Conservation (phyloP, 2,888 invertebrate genomes). For the Andricus curvator region DNA sequence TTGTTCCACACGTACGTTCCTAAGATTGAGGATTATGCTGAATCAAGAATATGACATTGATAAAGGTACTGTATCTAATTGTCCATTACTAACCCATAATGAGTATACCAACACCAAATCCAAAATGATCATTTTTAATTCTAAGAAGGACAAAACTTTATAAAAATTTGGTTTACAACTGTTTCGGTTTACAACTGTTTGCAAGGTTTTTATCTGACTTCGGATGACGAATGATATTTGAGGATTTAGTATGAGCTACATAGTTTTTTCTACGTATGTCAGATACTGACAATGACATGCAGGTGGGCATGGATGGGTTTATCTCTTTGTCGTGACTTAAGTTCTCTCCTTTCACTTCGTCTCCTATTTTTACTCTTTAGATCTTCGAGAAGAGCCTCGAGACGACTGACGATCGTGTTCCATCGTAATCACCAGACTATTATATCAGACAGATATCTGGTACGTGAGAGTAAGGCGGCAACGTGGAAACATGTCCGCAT, state of each 20-base stretch:
- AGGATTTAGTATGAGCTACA: neutral
- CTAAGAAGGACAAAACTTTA: no score
- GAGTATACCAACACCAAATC: no score
- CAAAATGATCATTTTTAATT: no score
- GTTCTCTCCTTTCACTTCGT: neutral
- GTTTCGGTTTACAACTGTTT: no score
- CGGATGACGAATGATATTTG: no score
- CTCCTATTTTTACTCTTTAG: neutral
- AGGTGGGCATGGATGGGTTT: no score
- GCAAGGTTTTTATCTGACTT: no score
- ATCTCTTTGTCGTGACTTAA: neutral
- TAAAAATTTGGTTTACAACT: neutral
- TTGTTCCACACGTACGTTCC: no score
- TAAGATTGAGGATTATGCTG: no score
- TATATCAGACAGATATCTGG: constrained; percentile 52
- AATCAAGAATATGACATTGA: no score
- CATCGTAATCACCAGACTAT: constrained; percentile 54
- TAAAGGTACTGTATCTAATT: no score
- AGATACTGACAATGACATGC: neutral
- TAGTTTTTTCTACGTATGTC: neutral
- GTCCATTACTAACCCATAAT: no score
- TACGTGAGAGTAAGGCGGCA: constrained; percentile 54
- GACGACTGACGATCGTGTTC: constrained; percentile 41
- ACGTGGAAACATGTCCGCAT: constrained; percentile 55
- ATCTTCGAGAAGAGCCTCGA: constrained; percentile 7